Conservation (phyloP, 2,888 invertebrate genomes). For the Allygus modestus region DNA sequence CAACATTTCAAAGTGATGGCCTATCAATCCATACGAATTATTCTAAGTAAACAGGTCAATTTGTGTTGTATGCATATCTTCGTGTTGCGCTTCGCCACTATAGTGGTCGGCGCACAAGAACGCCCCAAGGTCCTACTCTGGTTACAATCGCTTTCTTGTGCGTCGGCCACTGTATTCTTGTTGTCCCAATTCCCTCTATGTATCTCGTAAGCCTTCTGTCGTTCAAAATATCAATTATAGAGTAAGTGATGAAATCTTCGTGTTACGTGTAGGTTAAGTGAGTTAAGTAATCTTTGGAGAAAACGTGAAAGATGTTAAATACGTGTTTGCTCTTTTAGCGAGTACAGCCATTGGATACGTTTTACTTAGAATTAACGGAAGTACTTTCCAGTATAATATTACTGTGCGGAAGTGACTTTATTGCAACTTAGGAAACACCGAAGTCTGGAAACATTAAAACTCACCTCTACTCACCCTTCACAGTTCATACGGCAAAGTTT, state of each 20-base stretch:
- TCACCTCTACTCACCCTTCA: too few relatives aligned
- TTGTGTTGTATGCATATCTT: slow-evolving; percentile 31
- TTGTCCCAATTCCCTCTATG: not conserved
- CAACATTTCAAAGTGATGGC: not conserved
- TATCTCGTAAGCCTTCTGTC: slow-evolving; percentile 7
- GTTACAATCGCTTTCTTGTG: not conserved
- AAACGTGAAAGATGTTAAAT: not conserved
- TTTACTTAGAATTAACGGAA: too few relatives aligned
- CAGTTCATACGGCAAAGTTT: too few relatives aligned
- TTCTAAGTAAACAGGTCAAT: slow-evolving; percentile 23
- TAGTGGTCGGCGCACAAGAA: not conserved
- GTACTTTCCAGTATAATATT: too few relatives aligned
- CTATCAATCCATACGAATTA: slow-evolving; percentile 31
- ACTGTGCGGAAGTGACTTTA: too few relatives aligned
- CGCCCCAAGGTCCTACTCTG: too few relatives aligned
- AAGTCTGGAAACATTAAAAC: too few relatives aligned
- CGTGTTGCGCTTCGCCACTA: not conserved
- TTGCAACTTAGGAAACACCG: too few relatives aligned
- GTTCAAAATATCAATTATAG: slow-evolving; percentile 39
- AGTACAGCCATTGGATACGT: too few relatives aligned
- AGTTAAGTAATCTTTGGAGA: not conserved
- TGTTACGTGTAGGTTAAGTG: not conserved
- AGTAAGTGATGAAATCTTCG: not conserved
- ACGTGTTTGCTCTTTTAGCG: too few relatives aligned
- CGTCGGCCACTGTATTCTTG: not conserved